Evolutionary conservation across 2,797 vertebrate genomes (phyloP), one percentile per base, ranked within the genome.

Genomic region (Acanthurus tractus): DNA sequence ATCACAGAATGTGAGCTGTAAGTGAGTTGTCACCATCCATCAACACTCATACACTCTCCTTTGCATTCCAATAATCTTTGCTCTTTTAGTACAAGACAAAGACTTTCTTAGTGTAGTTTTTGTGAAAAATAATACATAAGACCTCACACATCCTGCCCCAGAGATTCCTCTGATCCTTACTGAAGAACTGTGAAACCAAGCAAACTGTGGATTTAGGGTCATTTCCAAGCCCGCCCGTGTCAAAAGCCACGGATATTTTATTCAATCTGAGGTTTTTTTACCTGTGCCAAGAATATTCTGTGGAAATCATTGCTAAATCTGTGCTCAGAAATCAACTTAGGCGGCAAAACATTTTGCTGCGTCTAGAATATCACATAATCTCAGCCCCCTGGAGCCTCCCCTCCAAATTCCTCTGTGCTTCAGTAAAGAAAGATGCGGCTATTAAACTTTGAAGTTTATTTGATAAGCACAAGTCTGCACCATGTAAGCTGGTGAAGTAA

Each of bases 141-240:
- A 68, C 53, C 72, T 53, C 69, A 59, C 70, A 64, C 56, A 38
- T 64, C 42, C 20, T 9, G 12, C 49, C 45, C 36, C 44, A 61
- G 58, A 63, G 58, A 42, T 42, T 56, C 38, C 17, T 11, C n/a
- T 18, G n/a, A 69, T 62, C 25, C 42, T 13, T 22, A 8, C 17
- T 25, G n/a, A 48, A 5, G 3, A 15, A 29, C 46, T 65, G 61
- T 62, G 70, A 82, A 79, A 70, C 22, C 12, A 17, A 61, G 61
- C n/a, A 34, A 55, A 65, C 8, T 75, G 79, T 79, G 59, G 48
- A 74, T 29, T 45, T 46, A 4, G 66, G 65, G 14, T 64, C 0
- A 55, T 48, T 53, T 77, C 70, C 61, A 78, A 69, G 17, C 3
- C 29, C 0, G 5, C 11, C 25, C 7, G 10, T 14, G 18, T 73